Percentiles rank a stretch among this genome's conserved stretches.
Conservation (phyloP, 2,888 invertebrate species). For the Synanthedon vespiformis region DNA sequence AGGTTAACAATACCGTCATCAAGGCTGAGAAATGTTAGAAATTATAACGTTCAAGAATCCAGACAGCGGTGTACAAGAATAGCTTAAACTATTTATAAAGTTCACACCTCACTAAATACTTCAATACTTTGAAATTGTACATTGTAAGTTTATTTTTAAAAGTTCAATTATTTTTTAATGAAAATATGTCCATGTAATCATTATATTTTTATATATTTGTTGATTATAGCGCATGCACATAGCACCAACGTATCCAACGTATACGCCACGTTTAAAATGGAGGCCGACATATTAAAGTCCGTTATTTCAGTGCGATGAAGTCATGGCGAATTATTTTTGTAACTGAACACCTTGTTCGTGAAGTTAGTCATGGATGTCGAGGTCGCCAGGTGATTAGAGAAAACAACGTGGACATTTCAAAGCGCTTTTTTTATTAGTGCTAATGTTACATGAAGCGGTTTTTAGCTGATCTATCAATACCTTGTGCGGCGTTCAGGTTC, state of each 20-base stretch:
- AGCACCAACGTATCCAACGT: not conserved
- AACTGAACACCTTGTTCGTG: slow-evolving; percentile 46
- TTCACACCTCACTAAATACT: not conserved
- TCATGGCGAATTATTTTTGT: slow-evolving; percentile 59
- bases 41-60: slow-evolving; percentile 39
- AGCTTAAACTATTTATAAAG: slow-evolving; percentile 26
- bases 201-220: not conserved
- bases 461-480: slow-evolving; percentile 33
- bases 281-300: slow-evolving; percentile 10
- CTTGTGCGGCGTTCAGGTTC: slow-evolving; percentile 65
- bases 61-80: slow-evolving; percentile 33
- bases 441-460: slow-evolving; percentile 50
- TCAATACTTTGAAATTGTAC: too few species aligned
- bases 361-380: slow-evolving; percentile 54
- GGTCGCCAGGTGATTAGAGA: slow-evolving; percentile 48
- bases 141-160: too few species aligned
- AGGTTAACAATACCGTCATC: slow-evolving; percentile 65
- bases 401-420: slow-evolving; percentile 30
- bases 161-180: too few species aligned
- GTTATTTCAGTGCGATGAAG: slow-evolving; percentile 61
- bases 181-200: not conserved
- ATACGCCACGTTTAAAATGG: not conserved
- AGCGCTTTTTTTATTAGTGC: slow-evolving; percentile 55
- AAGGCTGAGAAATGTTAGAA: slow-evolving; percentile 31
- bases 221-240: not conserved